These are phyloP conservation scores for Balearica regulorum DNA, from an alignment of 2,797 vertebrate genomes.

Conservation along the genomic window DNA sequence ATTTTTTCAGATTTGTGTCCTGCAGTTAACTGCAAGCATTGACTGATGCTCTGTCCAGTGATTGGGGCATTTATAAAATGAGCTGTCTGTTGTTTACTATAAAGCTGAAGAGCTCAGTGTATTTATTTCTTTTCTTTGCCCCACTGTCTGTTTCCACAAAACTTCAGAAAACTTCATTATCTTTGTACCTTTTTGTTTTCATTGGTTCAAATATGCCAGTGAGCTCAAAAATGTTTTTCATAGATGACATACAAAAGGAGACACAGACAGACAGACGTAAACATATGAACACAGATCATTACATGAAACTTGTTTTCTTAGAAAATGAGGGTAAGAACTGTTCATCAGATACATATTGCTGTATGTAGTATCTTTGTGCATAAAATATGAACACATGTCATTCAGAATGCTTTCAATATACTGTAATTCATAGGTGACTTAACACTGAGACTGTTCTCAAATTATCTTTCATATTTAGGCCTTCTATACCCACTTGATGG, in stretches of 20 bases:
- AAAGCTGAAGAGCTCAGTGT: not conserved
- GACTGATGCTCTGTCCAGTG: not conserved
- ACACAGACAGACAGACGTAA: not conserved
- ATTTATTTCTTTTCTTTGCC: not conserved
- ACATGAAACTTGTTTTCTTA: not conserved
- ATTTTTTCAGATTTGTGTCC: not conserved
- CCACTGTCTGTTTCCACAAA: not conserved
- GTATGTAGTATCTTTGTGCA: not conserved
- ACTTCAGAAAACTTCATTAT: not conserved
- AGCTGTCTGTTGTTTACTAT: not conserved
- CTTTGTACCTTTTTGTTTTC: not conserved
- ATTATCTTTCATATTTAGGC: slow-evolving; percentile 52
- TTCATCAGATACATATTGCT: not conserved
- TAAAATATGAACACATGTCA: not conserved
- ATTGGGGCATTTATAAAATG: not conserved
- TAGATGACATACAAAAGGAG: not conserved
- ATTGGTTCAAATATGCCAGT: not conserved
- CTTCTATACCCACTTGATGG: slow-evolving; percentile 35
- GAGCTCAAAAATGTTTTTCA: not conserved
- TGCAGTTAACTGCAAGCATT: not conserved
- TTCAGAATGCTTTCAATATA: slow-evolving; percentile 43
- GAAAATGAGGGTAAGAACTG: not conserved
- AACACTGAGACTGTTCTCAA: slow-evolving; percentile 56
- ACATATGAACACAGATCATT: not conserved
- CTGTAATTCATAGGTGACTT: slow-evolving; percentile 42